Conservation (phyloP, 2,888 invertebrate species). For the Chironomus riparius region DNA sequence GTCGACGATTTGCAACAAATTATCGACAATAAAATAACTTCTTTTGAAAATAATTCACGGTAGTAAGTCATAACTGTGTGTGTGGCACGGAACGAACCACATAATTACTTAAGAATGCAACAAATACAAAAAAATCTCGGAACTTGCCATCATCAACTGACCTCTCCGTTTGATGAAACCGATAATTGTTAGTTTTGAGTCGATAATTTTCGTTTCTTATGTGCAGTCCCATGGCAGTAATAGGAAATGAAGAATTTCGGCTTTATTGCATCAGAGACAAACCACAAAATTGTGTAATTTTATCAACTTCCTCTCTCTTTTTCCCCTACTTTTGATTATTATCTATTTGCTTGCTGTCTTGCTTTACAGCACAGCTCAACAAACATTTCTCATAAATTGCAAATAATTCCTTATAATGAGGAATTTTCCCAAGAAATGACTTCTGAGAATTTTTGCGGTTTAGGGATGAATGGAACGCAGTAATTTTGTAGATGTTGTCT, state of each 20-base stretch:
- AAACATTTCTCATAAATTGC: no score
- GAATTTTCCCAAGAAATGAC: no score
- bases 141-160: background rate
- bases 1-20: background rate
- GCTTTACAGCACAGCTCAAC: no score
- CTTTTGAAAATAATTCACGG: background rate
- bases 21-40: background rate
- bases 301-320: background rate
- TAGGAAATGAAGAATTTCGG: background rate
- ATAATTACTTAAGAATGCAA: background rate
- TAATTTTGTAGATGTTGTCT: no score
- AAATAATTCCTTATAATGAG: no score
- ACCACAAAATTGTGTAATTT: background rate
- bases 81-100: background rate
- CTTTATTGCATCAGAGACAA: background rate
- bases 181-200: background rate
- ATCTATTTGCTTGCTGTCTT: no score
- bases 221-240: no score
- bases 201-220: no score
- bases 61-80: background rate
- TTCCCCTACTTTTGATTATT: background rate
- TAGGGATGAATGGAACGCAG: no score
- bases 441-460: no score
- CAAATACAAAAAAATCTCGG: background rate
- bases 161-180: background rate